phyloP scores from a whole-genome alignment of 2,113 vertebrate species.

The Pedionomus torquatus region DNA sequence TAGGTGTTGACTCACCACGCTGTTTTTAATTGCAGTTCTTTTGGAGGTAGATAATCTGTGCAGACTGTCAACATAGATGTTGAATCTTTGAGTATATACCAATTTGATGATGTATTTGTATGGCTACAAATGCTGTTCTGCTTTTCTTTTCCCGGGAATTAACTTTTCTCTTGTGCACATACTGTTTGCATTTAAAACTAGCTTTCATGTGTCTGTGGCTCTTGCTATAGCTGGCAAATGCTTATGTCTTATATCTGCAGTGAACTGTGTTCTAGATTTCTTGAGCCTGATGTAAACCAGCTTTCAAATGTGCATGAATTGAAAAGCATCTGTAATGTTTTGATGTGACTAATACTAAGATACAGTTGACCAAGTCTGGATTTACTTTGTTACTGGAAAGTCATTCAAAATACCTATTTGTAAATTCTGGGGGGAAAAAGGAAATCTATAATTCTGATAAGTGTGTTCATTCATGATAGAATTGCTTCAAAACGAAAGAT shows the following conservation, averaged over 20 bases:
- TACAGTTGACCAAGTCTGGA: background rate
- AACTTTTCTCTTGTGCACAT: background rate
- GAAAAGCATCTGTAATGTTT: constrained; percentile 23
- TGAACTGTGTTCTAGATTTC: background rate
- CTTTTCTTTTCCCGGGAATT: constrained; percentile 6
- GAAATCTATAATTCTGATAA: background rate
- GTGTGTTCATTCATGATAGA: background rate
- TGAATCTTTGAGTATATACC: background rate
- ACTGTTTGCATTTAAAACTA: constrained; percentile 17
- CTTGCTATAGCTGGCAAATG: background rate
- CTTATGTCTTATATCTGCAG: background rate
- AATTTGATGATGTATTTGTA: background rate
- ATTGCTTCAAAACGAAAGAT: background rate
- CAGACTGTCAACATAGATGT: background rate
- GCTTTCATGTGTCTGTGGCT: constrained; percentile 17
- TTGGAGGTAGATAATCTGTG: constrained; percentile 17
- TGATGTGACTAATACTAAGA: background rate
- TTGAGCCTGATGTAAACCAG: constrained; percentile 8
- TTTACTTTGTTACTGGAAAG: background rate
- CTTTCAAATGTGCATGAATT: constrained; percentile 20
- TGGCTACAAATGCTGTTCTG: background rate
- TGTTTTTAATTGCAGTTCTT: constrained; percentile 40
- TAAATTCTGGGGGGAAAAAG: fast-evolving
- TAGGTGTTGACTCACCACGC: constrained; percentile 40
- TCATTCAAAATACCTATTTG: background rate